Evolutionary conservation across 2,113 vertebrate species (phyloP), one percentile per base, ranked within the genome.

Genomic region (Suricata suricatta): DNA sequence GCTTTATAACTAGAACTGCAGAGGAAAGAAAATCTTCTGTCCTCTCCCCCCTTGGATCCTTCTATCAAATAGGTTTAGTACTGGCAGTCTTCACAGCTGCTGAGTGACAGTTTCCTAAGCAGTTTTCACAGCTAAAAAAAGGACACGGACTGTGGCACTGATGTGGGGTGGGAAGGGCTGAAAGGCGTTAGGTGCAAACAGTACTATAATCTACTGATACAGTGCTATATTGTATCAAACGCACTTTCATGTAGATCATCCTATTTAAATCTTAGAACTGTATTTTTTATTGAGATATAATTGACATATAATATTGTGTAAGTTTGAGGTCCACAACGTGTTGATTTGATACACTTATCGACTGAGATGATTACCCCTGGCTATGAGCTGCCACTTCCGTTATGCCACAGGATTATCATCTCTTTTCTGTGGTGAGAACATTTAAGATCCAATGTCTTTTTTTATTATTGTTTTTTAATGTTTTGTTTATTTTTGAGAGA

Each of bases 11-110:
- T 88, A 92, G 84, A 97, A 86, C 52, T 88, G 33, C 90, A 89
- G 44, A 94, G 76, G 89, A 92, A 90, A 95, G 90, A 95, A 95
- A 97, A 97, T 95, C 60, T 77, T 89, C 88, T 90, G 50, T 84
- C 69, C 17, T 95, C 71, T 88, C 12, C n/a, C 41, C 19, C 77
- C 95, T 63, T 97, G 84, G 38, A 94, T 85, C 41, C n/a, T 81
- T 91, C 50, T 92, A 50, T 87, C 90, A 95, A 95, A 84, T 50
- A 93, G 69, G 21, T 90, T 85, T 84, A 88, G 83, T 82, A 38
- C 50, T 93, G 80, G 52, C 47, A 97, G 44, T 66, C 54, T 81
- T n/a, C 95, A 76, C 74, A 57, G 60, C 63, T 68, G 31, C 52
- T 41, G n/a, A 95, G 41, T 96, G 87, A 87, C 80, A 93, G 66